Evolutionary conservation across 1,140 invertebrate species (phyloP).

Genomic region (Tribolium castaneum): DNA sequence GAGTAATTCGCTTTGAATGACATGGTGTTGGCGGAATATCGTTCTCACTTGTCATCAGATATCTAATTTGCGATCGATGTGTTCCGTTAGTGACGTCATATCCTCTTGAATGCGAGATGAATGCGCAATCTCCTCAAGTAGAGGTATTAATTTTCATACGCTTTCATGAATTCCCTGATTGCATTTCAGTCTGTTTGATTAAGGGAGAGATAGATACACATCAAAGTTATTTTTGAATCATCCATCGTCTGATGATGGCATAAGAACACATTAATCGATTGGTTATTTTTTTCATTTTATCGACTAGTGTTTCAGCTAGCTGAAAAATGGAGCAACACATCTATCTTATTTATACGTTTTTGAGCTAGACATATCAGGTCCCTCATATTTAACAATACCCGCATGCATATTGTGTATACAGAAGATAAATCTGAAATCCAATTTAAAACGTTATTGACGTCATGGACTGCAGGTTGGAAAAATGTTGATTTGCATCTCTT

Average conservation of each 20-base stretch:
- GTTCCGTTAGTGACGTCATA: constrained; percentile 45
- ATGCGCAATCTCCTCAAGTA: constrained; percentile 48
- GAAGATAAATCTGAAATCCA: constrained; percentile 54
- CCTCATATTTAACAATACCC: constrained; percentile 45
- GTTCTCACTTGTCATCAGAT: constrained; percentile 45
- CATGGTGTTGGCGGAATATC: constrained; percentile 12
- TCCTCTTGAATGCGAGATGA: constrained; percentile 40
- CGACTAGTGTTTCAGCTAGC: neutral
- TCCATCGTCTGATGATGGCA: too few relatives aligned
- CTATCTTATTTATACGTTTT: constrained; percentile 43
- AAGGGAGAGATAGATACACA: neutral
- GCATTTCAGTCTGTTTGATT: constrained; percentile 47
- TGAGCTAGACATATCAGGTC: constrained; percentile 42
- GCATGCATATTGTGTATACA: constrained; percentile 47
- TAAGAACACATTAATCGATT: neutral
- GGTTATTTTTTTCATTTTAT: neutral
- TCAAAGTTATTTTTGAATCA: neutral
- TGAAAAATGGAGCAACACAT: constrained; percentile 38
- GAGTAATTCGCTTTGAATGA: neutral
- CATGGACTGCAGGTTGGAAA: constrained; percentile 50
- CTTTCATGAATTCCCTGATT: constrained; percentile 54
- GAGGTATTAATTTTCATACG: constrained; percentile 56
- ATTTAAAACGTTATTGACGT: constrained; percentile 56
- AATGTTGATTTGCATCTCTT: constrained; percentile 54
- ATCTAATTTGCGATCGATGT: constrained; percentile 46